A percentile compares a stretch with the other conserved stretches of the same genome.
These are phyloP conservation scores for Scyliorhinus canicula DNA, from an alignment of 2,797 vertebrate genomes.

Conservation along the genomic window DNA sequence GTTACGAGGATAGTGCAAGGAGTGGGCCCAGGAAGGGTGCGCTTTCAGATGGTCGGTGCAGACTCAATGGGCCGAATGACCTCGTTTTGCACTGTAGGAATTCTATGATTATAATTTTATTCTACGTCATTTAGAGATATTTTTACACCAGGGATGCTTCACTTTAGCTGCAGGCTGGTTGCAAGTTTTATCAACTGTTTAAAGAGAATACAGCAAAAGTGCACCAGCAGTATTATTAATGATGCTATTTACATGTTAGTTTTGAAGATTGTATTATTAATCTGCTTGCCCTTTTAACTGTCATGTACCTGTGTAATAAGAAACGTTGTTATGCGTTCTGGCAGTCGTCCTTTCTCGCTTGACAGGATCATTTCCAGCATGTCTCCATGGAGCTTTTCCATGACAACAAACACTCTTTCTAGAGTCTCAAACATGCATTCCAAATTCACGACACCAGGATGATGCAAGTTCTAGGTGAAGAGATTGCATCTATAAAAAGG, in stretches of 20 bases:
- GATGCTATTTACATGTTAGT: neutral
- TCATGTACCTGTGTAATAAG: constrained; percentile 81
- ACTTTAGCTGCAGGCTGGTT: neutral
- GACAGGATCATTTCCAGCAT: constrained; percentile 98
- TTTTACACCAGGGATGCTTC: neutral
- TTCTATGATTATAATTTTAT: too few species aligned
- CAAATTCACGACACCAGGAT: constrained; percentile 88
- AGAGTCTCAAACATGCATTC: constrained; percentile 96
- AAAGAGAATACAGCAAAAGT: neutral
- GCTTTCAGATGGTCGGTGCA: too few species aligned
- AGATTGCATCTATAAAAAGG: constrained; percentile 20
- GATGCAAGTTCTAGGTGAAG: constrained; percentile 75
- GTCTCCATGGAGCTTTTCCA: constrained; percentile 97
- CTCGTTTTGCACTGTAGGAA: too few species aligned
- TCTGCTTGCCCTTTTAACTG: neutral
- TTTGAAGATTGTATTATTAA: neutral
- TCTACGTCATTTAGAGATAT: neutral
- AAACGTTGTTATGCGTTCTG: constrained; percentile 91
- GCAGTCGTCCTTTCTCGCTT: constrained; percentile 89
- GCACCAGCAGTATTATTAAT: neutral
- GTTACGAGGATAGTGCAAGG: too few species aligned
- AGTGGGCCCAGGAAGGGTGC: too few species aligned
- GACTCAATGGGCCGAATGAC: too few species aligned
- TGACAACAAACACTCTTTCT: constrained; percentile 91
- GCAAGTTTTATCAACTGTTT: neutral